A percentile compares a stretch with the other conserved stretches of the same genome.
These are phyloP conservation scores for Phrynocephalus guinanensis DNA, from an alignment of 2,797 vertebrate genomes.

Conservation along the genomic window DNA sequence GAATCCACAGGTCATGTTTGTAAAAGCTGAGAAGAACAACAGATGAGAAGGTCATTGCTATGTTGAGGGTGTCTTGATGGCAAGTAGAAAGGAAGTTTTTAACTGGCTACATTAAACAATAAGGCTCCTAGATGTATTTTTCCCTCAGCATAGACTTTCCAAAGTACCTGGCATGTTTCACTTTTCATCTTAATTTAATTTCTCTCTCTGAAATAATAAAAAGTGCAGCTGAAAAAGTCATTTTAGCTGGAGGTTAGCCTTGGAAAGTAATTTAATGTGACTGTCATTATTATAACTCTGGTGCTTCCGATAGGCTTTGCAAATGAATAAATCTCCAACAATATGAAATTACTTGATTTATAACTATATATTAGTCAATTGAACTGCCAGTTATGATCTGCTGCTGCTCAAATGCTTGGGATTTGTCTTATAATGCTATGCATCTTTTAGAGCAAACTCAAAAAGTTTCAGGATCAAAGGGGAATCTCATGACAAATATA, in stretches of 20 bases:
- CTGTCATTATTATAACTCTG: constrained; percentile 70
- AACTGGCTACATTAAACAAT: no score
- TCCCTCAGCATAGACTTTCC: constrained; percentile 29
- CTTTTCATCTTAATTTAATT: constrained; percentile 33
- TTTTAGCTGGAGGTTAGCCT: constrained; percentile 52
- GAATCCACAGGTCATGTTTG: no score
- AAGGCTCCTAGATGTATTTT: constrained; percentile 14
- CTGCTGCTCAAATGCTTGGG: constrained; percentile 59
- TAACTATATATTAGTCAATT: constrained; percentile 62
- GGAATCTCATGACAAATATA: constrained; percentile 47
- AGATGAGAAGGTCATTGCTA: no score
- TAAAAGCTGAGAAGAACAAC: no score
- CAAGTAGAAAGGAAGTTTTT: no score
- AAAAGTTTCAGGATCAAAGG: constrained; percentile 47
- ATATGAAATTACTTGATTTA: constrained; percentile 74
- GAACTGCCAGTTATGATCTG: constrained; percentile 73
- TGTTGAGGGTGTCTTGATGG: no score
- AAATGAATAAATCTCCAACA: constrained; percentile 70
- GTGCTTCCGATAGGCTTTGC: constrained; percentile 61
- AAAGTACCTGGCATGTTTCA: background rate
- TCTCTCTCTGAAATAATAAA: constrained; percentile 36
- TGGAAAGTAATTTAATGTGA: constrained; percentile 66
- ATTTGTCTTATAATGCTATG: constrained; percentile 67
- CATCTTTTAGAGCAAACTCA: constrained; percentile 56
- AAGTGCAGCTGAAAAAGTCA: constrained; percentile 18